phyloP scores from a whole-genome alignment of 2,113 vertebrate genomes.

The Cephalopterus ornatus region DNA sequence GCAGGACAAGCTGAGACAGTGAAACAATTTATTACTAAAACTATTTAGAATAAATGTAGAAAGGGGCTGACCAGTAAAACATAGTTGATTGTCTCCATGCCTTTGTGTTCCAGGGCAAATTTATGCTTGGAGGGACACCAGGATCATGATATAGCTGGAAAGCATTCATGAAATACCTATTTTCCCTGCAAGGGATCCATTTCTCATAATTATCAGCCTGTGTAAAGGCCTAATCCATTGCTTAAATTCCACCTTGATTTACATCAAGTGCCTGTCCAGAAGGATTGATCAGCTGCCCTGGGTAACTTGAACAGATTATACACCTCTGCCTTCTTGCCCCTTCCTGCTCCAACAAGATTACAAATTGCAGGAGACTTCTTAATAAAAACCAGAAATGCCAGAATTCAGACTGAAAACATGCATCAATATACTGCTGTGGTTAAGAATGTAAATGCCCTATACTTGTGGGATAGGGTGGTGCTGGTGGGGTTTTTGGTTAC shows the following conservation, averaged over 20 bases:
- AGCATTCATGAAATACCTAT: background rate
- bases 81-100: background rate
- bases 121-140: background rate
- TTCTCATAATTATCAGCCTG: background rate
- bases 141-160: background rate
- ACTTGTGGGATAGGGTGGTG: constrained; percentile 3
- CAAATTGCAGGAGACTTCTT: background rate
- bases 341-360: background rate
- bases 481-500: background rate
- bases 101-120: background rate
- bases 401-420: background rate
- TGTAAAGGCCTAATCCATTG: background rate
- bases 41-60: background rate
- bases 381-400: background rate
- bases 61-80: background rate
- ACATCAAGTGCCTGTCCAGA: background rate
- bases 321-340: background rate
- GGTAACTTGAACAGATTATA: background rate
- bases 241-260: background rate
- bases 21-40: background rate
- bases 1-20: background rate
- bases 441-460: background rate
- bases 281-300: background rate
- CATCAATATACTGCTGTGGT: background rate
- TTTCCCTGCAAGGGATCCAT: background rate